Percentiles rank a stretch among this genome's conserved stretches.
Conservation (phyloP, 2,113 vertebrate genomes). For the Tricholaema leucomelas region DNA sequence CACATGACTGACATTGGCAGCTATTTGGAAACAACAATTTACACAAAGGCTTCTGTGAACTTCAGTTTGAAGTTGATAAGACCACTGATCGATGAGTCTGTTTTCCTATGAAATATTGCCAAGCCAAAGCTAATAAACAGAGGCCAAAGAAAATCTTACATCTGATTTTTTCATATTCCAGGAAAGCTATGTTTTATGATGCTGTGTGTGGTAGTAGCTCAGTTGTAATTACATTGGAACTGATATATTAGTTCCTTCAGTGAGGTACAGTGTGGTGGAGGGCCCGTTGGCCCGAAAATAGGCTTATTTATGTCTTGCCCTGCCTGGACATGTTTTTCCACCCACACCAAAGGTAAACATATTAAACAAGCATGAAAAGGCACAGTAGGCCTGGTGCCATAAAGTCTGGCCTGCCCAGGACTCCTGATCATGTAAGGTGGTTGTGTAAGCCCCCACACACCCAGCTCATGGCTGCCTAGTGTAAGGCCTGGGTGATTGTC, state of each 20-base stretch:
- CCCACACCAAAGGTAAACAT: no score
- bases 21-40: slow-evolving; percentile 9
- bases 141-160: neutral
- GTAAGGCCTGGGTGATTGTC: no score
- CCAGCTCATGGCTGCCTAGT: no score
- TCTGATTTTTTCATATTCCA: neutral
- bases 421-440: no score
- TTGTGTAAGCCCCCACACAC: no score
- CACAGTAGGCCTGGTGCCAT: no score
- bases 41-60: slow-evolving; percentile 4
- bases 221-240: slow-evolving; percentile 57
- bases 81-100: neutral
- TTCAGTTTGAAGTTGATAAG: neutral
- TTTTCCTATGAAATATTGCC: slow-evolving; percentile 6
- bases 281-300: no score
- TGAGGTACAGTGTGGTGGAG: slow-evolving; percentile 10
- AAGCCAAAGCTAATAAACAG: slow-evolving; percentile 1
- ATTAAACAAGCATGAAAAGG: no score
- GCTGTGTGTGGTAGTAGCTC: slow-evolving; percentile 15
- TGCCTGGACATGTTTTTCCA: no score
- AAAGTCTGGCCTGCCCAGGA: no score
- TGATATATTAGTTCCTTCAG: slow-evolving; percentile 59
- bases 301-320: no score
- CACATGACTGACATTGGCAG: neutral
- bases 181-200: neutral